Base-by-base conservation (phyloP, 1,140 invertebrate genomes). In the Drosophila littoralis region DNA sequence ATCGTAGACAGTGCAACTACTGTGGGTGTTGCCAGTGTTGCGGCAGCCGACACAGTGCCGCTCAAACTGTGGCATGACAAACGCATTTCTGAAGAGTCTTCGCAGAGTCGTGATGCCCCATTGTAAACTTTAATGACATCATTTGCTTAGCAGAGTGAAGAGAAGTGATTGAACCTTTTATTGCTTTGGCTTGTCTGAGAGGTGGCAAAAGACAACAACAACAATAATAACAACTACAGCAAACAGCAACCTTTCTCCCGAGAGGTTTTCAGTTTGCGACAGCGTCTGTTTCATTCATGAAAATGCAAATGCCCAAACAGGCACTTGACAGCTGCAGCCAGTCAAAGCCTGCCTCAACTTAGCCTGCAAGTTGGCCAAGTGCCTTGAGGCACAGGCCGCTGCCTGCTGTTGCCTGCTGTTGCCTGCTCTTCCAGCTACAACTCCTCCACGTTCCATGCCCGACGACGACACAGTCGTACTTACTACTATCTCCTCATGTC, bases 1-100 rank as follows among this genome's bases (percentile, higher is more conserved):
- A 43, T 40, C 28, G 52, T 46, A 51, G 54, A 67, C 54, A 42
- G 36, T n/a, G 36, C 57, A 67, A 54, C 22, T 46, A 38, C 36
- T 69, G 82, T 86, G 81, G 81, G 82, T 74, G 70, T 82, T 55
- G 59, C 66, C 8, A 15, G 46, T 57, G 54, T 50, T 13, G 35
- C 40, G 8, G 33, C 50, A 40, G 35, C 40, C 42, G 22, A 28
- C 22, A 28, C 50, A 77, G 57, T 74, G 72, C 63, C 72, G 68
- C 72, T 77, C 69, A 80, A 86, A 88, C 84, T 77, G 81, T 76
- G 22, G 48, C 75, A 86, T 86, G 82, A 86, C 82, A 86, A 79
- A 82, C 75, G 75, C 79, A 76, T 63, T 88, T 82, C 5, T 69
- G 64, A 72, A 78, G 48, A 48, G 46, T 48, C 42, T n/a, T 3